Base-by-base conservation (phyloP, 2,888 invertebrate species). In the Epirrhoe tristata region DNA sequence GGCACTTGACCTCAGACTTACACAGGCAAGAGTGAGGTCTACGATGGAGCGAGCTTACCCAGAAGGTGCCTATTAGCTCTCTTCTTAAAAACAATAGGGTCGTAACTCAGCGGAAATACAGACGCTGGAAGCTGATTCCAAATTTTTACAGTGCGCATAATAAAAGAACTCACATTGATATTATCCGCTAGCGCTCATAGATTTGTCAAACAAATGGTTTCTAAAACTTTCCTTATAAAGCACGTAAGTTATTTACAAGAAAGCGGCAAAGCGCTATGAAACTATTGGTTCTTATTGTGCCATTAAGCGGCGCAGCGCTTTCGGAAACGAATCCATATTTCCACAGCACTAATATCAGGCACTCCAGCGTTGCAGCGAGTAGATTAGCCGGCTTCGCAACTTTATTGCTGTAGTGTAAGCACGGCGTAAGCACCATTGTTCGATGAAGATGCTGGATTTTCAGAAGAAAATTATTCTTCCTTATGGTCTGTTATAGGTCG, bases 261-360 rank as follows among this genome's bases (percentile, higher is more conserved):
- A 61, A 66, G 60, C 60, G 60, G 17, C 60, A 63, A 58, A 61
- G 59, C 61, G 60, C 54, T 54, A 60, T 39, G 58, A 51, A 62
- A 58, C 63, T 60, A 67, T 55, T 65, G 60, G 62, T 32, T 34
- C 51, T 69, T 70, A 73, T 70, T 69, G 66, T 60, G 56, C 54
- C 67, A 54, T 77, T 74, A 78, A 81, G 77, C 78, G 71, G 74
- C 73, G 79, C 70, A 78, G 77, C 73, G 76, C 75, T 81, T 43
- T 43, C 39, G 74, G 71, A 67, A 58, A 67, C 55, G 67, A 63
- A 67, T 63, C 67, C 63, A 67, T 67, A 67, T 56, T 66, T 62
- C 43, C 69, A 61, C 62, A 67, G 74, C 74, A 77, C 80, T 84
- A 82, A 86, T 84, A 83, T 79, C 74, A 68, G 72, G 57, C 69